Base-by-base conservation (phyloP, 1,140 invertebrate genomes). In the Plutomurus gul region DNA sequence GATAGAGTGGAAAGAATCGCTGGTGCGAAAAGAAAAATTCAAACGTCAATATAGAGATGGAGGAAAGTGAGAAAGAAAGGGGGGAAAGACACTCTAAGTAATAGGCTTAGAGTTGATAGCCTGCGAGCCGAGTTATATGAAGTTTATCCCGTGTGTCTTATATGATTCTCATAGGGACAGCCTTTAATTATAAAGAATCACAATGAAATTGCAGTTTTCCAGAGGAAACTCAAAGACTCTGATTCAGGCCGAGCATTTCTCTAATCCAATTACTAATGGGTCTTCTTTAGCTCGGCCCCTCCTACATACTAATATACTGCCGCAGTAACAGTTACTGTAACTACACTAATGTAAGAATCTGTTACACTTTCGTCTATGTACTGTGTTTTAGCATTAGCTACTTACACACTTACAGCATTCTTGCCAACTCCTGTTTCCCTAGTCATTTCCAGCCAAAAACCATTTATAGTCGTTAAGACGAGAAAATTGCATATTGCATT, bases 201-300 rank as follows among this genome's bases (percentile, higher is more conserved):
- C 56, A 65, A 65, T 65, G 56, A 65, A 65, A 65, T 65, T 36
- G 56, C 56, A 65, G 56, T 33, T 56, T 56, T 56, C 25, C 22
- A 3, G n/a, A 56, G 36, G 51, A 13, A 13, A 56, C 22, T 20
- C 22, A 27, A 33, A 60, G 22, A 65, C 27, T 65, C 22, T 65
- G 56, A 65, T 65, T 65, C 56, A 36, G 16, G n/a, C 20, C 16
- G 30, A 65, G 56, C 56, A 65, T 65, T 65, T 65, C 30, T 65
- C 56, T 65, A 65, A 65, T 65, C 56, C 56, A 65, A 65, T 65
- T 65, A 65, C 56, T 65, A 65, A 65, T 65, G 56, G 56, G 56
- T 13, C 25, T 33, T 65, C 25, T 65, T 65, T 65, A 65, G 25
- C 56, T 65, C 13, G 18, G 56, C 30, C 56, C 56, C 56, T 65